These are phyloP conservation scores for Pogoniulus pusillus DNA, from an alignment of 2,797 vertebrate genomes.

Conservation along the genomic window DNA sequence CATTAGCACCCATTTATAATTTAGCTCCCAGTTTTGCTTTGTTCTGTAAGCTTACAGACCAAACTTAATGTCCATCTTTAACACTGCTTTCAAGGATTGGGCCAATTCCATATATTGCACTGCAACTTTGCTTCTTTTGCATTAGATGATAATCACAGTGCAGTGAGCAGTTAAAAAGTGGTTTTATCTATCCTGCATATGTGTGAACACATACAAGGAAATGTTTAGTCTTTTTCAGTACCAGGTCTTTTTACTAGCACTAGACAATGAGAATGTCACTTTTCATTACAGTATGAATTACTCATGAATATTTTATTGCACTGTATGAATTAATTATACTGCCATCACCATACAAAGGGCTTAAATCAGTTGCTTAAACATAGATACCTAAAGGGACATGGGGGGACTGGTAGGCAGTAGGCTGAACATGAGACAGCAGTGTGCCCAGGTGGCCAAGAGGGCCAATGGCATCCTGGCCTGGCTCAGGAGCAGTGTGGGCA, in stretches of 20 bases:
- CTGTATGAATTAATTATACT: slow-evolving; percentile 58
- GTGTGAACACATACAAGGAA: not conserved
- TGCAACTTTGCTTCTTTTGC: not conserved
- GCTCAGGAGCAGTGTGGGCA: no score
- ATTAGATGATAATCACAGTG: not conserved
- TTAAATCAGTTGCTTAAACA: not conserved
- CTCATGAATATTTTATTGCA: slow-evolving; percentile 54
- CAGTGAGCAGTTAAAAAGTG: not conserved
- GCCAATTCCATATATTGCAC: not conserved
- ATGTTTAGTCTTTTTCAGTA: not conserved
- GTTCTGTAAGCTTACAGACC: not conserved
- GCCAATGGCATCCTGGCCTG: no score
- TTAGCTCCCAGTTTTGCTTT: not conserved
- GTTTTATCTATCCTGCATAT: not conserved
- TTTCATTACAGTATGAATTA: slow-evolving; percentile 49
- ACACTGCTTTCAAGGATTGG: not conserved
- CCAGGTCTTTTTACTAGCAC: not conserved
- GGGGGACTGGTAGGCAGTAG: no score
- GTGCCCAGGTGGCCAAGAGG: no score
- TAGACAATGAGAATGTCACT: slow-evolving; percentile 1
- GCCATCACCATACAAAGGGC: not conserved
- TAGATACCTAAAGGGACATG: no score
- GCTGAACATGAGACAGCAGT: no score
- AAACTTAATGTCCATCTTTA: not conserved
- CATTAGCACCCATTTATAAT: not conserved